These are phyloP conservation scores for Anastrepha obliqua DNA, from an alignment of 1,140 invertebrate genomes.

Conservation along the genomic window DNA sequence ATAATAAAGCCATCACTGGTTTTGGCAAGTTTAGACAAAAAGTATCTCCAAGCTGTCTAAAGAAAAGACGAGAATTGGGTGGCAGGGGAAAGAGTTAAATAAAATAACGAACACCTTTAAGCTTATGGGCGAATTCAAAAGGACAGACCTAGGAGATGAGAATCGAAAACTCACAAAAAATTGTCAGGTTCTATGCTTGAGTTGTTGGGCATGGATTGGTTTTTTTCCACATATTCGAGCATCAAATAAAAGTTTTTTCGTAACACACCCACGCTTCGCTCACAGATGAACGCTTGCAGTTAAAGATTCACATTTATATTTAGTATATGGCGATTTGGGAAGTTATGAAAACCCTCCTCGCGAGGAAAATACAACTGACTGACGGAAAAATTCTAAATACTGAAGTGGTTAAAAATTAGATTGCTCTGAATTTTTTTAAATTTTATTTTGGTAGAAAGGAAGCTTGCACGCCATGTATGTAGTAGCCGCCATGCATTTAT, in stretches of 20 bases:
- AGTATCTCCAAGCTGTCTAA: not conserved
- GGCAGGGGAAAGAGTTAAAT: not conserved
- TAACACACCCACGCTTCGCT: not conserved
- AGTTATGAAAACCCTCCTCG: not conserved
- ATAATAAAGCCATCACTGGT: constrained; percentile 33
- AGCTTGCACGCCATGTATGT: no score
- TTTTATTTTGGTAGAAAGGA: no score
- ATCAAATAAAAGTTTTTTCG: not conserved
- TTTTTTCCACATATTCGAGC: not conserved
- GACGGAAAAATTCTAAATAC: no score
- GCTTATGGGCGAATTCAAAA: not conserved
- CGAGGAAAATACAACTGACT: no score
- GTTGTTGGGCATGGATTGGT: not conserved
- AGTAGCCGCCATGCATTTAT: no score
- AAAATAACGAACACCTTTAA: not conserved
- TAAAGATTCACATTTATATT: not conserved
- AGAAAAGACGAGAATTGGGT: not conserved
- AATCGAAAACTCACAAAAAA: no score
- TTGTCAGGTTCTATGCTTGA: not conserved
- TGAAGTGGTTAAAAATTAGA: no score
- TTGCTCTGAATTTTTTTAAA: no score
- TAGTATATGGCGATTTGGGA: not conserved
- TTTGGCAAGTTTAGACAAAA: not conserved
- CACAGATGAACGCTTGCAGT: not conserved
- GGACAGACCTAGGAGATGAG: not conserved